Conservation (phyloP, 2,797 vertebrate species). For the Anniella stebbinsi region DNA sequence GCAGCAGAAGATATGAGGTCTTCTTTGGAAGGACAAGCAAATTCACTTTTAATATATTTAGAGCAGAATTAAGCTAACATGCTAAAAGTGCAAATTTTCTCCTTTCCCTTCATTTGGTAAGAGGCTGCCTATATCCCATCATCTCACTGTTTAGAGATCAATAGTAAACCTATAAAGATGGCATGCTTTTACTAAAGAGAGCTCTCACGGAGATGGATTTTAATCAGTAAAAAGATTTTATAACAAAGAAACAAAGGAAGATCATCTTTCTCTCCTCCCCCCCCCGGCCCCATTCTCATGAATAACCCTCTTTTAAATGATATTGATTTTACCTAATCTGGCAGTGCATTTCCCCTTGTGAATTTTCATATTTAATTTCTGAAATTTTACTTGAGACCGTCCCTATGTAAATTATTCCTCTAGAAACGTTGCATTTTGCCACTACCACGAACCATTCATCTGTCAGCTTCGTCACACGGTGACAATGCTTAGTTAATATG, state of each 20-base stretch:
- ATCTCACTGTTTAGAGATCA: conserved; percentile 54
- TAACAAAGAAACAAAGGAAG: conserved; percentile 73
- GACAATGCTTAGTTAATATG: conserved; percentile 56
- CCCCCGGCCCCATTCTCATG: not conserved
- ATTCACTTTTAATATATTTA: conserved; percentile 63
- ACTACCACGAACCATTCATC: conserved; percentile 15
- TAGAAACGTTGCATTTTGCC: conserved; percentile 27
- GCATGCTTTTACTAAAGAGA: not conserved
- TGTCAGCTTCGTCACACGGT: conserved; percentile 47
- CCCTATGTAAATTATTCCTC: conserved; percentile 13
- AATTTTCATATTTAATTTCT: conserved; percentile 56
- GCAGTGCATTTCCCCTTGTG: conserved; percentile 47
- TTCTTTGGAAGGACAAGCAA: conserved; percentile 36
- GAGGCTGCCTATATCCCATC: conserved; percentile 3
- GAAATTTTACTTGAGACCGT: conserved; percentile 39
- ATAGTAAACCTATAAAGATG: conserved; percentile 44
- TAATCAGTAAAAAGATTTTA: conserved; percentile 71
- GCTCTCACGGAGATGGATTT: conserved; percentile 62
- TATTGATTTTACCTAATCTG: conserved; percentile 46
- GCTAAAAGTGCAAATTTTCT: conserved; percentile 46
- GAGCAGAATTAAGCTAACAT: conserved; percentile 53
- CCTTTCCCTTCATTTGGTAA: not conserved
- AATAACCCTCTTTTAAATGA: conserved; percentile 56
- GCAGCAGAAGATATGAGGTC: conserved; percentile 46
- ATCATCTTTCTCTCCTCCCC: conserved; percentile 25